phyloP scores from a whole-genome alignment of 2,113 vertebrate genomes.

The Pleuronectes platessa region DNA sequence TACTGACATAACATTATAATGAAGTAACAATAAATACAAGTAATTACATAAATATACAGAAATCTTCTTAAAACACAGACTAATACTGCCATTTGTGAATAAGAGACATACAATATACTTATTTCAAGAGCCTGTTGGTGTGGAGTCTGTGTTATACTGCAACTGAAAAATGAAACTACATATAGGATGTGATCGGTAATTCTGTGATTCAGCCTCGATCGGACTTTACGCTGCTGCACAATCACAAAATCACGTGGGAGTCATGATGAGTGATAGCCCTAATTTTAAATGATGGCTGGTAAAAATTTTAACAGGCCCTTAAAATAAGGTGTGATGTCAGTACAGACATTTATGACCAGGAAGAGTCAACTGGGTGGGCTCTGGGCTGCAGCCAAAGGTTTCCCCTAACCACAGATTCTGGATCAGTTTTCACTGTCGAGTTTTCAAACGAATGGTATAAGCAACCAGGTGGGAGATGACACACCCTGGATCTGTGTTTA shows the following conservation, averaged over 20 bases:
- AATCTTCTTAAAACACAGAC: constrained; percentile 87
- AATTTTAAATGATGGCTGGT: constrained; percentile 64
- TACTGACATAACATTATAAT: constrained; percentile 86
- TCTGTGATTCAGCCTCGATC: constrained; percentile 11
- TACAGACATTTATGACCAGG: constrained; percentile 73
- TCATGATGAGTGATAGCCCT: constrained; percentile 47
- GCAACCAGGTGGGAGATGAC: constrained; percentile 41
- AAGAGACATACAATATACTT: constrained; percentile 76
- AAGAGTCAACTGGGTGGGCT: constrained; percentile 73
- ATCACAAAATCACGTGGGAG: constrained; percentile 53
- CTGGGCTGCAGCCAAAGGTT: constrained; percentile 69
- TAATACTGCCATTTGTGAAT: constrained; percentile 87
- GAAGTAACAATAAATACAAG: constrained; percentile 96
- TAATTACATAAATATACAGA: constrained; percentile 96
- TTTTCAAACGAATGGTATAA: constrained; percentile 10
- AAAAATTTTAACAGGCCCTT: constrained; percentile 76
- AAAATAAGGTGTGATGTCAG: constrained; percentile 77
- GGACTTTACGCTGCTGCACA: constrained; percentile 27
- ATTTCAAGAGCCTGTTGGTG: constrained; percentile 78
- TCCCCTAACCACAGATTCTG: constrained; percentile 68
- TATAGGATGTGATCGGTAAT: constrained; percentile 20
- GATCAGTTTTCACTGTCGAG: constrained; percentile 51
- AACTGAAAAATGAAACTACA: constrained; percentile 17
- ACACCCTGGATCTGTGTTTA: constrained; percentile 63
- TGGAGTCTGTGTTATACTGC: constrained; percentile 44